Conservation (phyloP, 2,797 vertebrate genomes). For the Thamnophis elegans region DNA sequence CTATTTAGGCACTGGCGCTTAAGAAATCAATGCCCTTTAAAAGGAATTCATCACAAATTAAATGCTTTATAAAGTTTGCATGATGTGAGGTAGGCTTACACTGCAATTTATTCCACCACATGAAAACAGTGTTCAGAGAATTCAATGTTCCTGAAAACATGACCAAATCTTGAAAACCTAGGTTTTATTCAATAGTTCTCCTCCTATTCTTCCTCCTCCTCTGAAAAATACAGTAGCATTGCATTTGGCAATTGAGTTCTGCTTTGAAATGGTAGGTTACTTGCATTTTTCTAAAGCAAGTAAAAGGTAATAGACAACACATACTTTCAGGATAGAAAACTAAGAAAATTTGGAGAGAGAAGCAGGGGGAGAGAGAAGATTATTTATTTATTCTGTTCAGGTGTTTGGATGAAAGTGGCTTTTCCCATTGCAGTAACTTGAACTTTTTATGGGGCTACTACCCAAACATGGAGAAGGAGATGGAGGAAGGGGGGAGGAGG, state of each 20-base stretch:
- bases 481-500: too few species aligned
- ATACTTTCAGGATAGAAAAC: not conserved
- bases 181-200: not conserved
- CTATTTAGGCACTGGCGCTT: not conserved
- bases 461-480: too few species aligned
- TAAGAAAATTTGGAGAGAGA: not conserved
- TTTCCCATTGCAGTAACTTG: not conserved
- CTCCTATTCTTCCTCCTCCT: not conserved
- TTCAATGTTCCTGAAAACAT: not conserved
- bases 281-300: not conserved
- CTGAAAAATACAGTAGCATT: not conserved
- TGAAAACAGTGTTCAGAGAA: not conserved
- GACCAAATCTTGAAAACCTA: not conserved
- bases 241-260: not conserved
- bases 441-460: not conserved
- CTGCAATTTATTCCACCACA: not conserved
- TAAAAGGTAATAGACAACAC: not conserved
- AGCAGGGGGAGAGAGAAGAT: not conserved
- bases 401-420: not conserved
- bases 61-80: not conserved
- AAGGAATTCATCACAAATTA: not conserved
- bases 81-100: not conserved
- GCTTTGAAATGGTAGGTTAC: not conserved
- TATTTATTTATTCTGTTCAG: not conserved
- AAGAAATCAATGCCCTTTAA: not conserved